Evolutionary conservation across 2,797 vertebrate genomes (phyloP).

Genomic region (Gadopsis marmoratus): DNA sequence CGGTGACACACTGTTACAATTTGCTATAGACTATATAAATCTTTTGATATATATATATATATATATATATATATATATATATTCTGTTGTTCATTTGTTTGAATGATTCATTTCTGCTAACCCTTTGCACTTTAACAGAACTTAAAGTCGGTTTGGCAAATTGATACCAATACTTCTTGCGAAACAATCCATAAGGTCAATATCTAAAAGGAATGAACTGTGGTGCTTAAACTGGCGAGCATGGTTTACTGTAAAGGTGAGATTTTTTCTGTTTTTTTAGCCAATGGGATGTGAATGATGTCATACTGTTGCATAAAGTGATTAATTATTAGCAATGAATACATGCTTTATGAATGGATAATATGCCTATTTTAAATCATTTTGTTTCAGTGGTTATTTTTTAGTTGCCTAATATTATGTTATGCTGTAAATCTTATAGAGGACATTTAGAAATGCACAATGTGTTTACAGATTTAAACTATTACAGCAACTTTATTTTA

Average conservation of each 20-base stretch:
- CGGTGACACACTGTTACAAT: too few relatives aligned
- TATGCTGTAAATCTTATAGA: background rate
- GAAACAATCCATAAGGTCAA: background rate
- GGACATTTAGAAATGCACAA: background rate
- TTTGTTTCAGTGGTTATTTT: slow-evolving; percentile 4
- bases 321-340: background rate
- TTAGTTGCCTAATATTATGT: background rate
- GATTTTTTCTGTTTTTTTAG: background rate
- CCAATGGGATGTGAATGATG: slow-evolving; percentile 19
- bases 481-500: background rate
- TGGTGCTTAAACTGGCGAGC: background rate
- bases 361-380: background rate
- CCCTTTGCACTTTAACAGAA: slow-evolving; percentile 30
- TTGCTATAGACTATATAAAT: too few relatives aligned
- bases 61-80: too few relatives aligned
- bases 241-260: background rate
- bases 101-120: background rate
- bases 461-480: background rate
- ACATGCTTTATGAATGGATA: slow-evolving; percentile 39
- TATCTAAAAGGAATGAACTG: background rate
- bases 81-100: background rate
- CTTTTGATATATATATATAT: too few relatives aligned
- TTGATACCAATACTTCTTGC: background rate
- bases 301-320: background rate
- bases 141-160: background rate